Evolutionary conservation across 2,113 vertebrate species (phyloP).

Genomic region (Lampris incognitus): DNA sequence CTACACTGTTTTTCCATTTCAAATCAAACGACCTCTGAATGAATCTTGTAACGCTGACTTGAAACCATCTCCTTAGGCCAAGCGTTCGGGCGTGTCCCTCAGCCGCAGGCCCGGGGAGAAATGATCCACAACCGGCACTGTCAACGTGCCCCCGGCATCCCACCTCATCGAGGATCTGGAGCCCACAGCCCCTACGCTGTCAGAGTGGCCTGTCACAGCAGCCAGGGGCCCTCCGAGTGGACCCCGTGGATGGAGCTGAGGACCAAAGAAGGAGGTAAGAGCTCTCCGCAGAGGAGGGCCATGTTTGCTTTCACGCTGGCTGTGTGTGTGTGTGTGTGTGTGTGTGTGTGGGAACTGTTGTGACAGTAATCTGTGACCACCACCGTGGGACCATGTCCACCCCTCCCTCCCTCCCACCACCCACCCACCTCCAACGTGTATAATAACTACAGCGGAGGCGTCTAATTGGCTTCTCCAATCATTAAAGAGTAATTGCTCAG

Average conservation of each 20-base stretch:
- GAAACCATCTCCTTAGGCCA: slow-evolving; percentile 29
- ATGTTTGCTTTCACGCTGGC: slow-evolving; percentile 30
- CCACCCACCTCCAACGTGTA: background rate
- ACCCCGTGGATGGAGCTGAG: slow-evolving; percentile 82
- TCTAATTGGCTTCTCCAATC: background rate
- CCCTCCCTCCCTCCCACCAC: background rate
- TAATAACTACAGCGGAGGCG: background rate
- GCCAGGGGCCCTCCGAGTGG: slow-evolving; percentile 87
- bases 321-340: background rate
- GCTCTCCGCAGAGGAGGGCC: background rate
- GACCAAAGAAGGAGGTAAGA: slow-evolving; percentile 85
- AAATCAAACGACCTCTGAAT: too few species aligned
- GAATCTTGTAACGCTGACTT: too few species aligned
- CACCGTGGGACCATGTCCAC: background rate
- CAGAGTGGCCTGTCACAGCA: slow-evolving; percentile 86
- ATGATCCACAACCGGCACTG: slow-evolving; percentile 80
- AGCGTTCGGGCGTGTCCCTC: slow-evolving; percentile 32
- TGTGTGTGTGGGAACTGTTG: slow-evolving; percentile 14
- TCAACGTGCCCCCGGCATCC: slow-evolving; percentile 79
- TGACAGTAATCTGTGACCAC: slow-evolving; percentile 26
- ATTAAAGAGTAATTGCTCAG: background rate
- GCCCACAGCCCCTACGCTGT: slow-evolving; percentile 84
- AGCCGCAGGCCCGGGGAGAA: slow-evolving; percentile 36
- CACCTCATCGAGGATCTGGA: slow-evolving; percentile 78
- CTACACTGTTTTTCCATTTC: too few species aligned